Percentiles rank a stretch among this genome's conserved stretches.
Conservation (phyloP, 2,888 invertebrate genomes). For the Sarcophaga variegata region DNA sequence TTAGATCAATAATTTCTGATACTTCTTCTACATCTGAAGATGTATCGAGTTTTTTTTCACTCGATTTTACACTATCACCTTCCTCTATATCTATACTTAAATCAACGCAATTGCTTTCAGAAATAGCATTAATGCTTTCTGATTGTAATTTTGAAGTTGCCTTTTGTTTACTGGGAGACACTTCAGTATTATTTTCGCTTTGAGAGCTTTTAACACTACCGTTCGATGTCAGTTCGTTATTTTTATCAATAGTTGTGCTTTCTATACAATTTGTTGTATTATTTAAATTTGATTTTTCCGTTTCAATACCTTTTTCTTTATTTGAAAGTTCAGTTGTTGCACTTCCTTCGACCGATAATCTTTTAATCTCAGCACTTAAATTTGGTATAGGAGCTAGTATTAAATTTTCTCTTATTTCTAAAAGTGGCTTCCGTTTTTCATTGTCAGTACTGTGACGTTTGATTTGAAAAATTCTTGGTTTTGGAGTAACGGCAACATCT, state of each 20-base stretch:
- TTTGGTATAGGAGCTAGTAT: neutral
- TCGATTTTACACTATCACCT: neutral
- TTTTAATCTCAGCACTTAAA: neutral
- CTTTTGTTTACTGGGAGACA: neutral
- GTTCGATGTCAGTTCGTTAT: neutral
- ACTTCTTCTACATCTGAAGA: conserved; percentile 62
- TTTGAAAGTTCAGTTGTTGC: neutral
- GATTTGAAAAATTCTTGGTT: conserved; percentile 53
- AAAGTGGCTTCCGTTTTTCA: neutral
- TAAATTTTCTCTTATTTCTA: conserved; percentile 61
- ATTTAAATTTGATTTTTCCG: neutral
- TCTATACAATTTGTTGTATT: conserved; percentile 1
- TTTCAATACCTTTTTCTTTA: neutral
- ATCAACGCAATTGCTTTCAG: conserved; percentile 55
- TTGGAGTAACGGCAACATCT: conserved; percentile 39
- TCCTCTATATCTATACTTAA: conserved; percentile 45
- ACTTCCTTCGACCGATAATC: neutral
- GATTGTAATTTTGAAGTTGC: neutral
- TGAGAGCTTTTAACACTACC: neutral
- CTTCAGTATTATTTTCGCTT: neutral
- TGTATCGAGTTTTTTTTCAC: neutral
- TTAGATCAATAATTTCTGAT: conserved; percentile 62
- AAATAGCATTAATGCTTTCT: neutral
- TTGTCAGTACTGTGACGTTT: neutral
- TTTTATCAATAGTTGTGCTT: neutral